Base-by-base conservation (phyloP, 1,140 invertebrate species). In the Littorina saxatilis region DNA sequence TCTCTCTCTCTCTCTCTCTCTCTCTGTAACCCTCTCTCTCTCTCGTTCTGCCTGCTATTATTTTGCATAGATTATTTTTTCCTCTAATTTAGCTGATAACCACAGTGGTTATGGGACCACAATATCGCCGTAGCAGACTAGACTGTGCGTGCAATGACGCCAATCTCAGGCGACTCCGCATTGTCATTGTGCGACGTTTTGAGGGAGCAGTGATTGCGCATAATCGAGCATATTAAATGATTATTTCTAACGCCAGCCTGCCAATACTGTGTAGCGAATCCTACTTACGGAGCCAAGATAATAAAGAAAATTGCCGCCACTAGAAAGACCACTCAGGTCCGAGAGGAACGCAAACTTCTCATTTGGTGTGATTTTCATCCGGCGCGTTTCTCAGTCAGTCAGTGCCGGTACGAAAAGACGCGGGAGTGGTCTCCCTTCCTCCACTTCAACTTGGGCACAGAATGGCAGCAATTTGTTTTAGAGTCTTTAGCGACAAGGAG, bases 151-250 rank as follows among this genome's bases (percentile, higher is more conserved):
- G 50, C 47, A 73, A 73, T 52, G 70, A 73, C 70, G 70, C 47
- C 37, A 73, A 73, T 73, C 70, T 73, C 23, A 73, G n/a, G 40
- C 29, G 50, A 73, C 7, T 50, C 40, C 70, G 70, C 39, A n/a
- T 73, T 47, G 70, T 39, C 40, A 15, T 39, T 72, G 20, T 39
- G 17, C 37, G 27, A n/a, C n/a, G 13, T 11, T 50, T 2, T 47
- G 23, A 50, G 40, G 47, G 23, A n/a, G 63, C 55, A 32, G 76
- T 78, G 76, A 78, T 78, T 78, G 76, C 40, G 55, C 55, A 78
- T 78, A 78, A 78, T 78, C 52, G 76, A 78, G 76, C 76, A 78
- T 63, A 78, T 78, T 78, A 78, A 78, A 78, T 78, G 76, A 78
- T 78, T 78, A 78, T 78, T 39, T 78, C 76, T 29, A 78, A 58